Evolutionary conservation across 2,888 invertebrate species (phyloP), one percentile per base, ranked within the genome.

Genomic region (Aphelenchoides bicaudatus): DNA sequence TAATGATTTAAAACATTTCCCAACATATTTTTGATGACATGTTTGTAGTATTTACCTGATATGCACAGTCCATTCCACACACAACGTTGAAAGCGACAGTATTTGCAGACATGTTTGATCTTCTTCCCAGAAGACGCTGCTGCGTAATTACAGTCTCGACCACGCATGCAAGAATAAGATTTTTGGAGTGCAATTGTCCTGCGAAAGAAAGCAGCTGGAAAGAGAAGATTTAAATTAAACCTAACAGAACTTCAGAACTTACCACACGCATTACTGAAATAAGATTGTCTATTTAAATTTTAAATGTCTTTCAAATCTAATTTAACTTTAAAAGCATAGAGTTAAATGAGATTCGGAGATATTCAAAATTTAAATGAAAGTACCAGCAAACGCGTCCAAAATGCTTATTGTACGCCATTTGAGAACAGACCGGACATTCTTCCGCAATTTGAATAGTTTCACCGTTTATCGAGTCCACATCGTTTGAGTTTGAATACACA

Each of bases 21-120:
- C n/a, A n/a, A n/a, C n/a, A n/a, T n/a, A n/a, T n/a, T n/a, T n/a
- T n/a, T n/a, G n/a, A n/a, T n/a, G n/a, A n/a, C n/a, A n/a, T n/a
- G n/a, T n/a, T n/a, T n/a, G n/a, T n/a, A n/a, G n/a, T n/a, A n/a
- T n/a, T n/a, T n/a, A n/a, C n/a, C n/a, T n/a, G n/a, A n/a, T n/a
- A n/a, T n/a, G n/a, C n/a, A n/a, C n/a, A n/a, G n/a, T n/a, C n/a
- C n/a, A n/a, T n/a, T n/a, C n/a, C n/a, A n/a, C n/a, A n/a, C n/a
- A n/a, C n/a, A n/a, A n/a, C 16, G 16, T n/a, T 6, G 8, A 21
- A 43, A 43, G 6, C 43, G 43, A n/a, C 43, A 43, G 43, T 19
- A n/a, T 43, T 43, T 43, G 43, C 43, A 43, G 34, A 34, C 34
- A n/a, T 34, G 34, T 34, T 34, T 34, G 10, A 34, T n/a, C 34